phyloP scores from a whole-genome alignment of 2,797 vertebrate species.

The Urocyon cinereoargenteus region DNA sequence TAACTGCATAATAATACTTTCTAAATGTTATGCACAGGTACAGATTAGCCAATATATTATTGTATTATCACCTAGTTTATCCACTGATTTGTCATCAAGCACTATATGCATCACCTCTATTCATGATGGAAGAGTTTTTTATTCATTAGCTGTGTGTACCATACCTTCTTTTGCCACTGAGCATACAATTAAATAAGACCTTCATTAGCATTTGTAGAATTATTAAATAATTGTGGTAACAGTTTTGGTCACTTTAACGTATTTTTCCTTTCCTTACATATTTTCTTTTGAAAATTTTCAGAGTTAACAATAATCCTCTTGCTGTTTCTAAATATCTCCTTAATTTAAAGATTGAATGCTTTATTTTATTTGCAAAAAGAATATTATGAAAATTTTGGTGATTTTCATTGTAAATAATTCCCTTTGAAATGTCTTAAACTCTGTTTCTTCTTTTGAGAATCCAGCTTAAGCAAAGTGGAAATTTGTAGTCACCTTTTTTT shows the following conservation, averaged over 20 bases:
- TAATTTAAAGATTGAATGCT: neutral
- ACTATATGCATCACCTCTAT: neutral
- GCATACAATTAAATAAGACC: neutral
- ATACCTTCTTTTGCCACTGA: neutral
- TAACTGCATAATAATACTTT: neutral
- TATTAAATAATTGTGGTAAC: neutral
- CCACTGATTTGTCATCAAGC: neutral
- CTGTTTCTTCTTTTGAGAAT: neutral
- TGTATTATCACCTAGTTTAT: neutral
- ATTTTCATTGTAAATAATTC: neutral
- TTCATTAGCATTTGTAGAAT: neutral
- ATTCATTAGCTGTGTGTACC: neutral
- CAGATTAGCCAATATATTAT: neutral
- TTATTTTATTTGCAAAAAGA: conserved; percentile 5
- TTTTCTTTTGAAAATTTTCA: conserved; percentile 24
- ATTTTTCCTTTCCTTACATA: neutral
- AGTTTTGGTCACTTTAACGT: neutral
- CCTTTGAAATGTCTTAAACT: neutral
- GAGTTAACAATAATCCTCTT: neutral
- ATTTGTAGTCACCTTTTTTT: neutral
- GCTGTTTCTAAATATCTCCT: neutral
- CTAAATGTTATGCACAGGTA: neutral
- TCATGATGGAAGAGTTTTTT: neutral
- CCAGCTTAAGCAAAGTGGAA: neutral
- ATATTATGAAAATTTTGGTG: neutral